These are phyloP conservation scores for Steinernema scapterisci DNA, from an alignment of 2,888 invertebrate species.

Conservation along the genomic window DNA sequence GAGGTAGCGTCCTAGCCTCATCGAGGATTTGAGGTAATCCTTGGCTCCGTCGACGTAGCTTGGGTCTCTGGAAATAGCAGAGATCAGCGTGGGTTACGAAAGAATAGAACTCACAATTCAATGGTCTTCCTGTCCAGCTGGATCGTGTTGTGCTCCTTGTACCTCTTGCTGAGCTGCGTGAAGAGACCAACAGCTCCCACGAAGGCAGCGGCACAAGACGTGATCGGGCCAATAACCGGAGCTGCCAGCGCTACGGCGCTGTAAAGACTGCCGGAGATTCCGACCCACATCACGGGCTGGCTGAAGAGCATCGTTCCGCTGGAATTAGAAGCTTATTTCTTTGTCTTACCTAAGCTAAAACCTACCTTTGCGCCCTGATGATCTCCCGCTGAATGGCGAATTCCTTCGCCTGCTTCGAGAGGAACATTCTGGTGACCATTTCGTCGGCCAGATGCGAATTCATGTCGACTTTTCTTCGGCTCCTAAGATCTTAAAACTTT, in stretches of 20 bases:
- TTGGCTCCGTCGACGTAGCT: not conserved
- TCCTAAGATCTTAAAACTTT: not conserved
- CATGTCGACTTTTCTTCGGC: slow-evolving; percentile 18
- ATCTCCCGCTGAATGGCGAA: slow-evolving; percentile 17
- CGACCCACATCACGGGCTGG: not conserved
- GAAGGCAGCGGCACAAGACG: not conserved
- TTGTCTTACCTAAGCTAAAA: not conserved
- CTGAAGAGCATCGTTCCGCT: slow-evolving; percentile 1
- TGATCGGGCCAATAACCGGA: not conserved
- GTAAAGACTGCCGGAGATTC: not conserved
- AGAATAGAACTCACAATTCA: not conserved
- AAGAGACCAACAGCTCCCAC: not conserved
- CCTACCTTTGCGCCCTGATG: not conserved
- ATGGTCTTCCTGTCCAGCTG: not conserved
- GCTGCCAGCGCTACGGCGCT: not conserved
- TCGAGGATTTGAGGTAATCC: slow-evolving; percentile 7
- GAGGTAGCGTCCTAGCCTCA: slow-evolving; percentile 10
- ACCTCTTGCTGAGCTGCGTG: not conserved
- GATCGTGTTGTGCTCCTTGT: not conserved
- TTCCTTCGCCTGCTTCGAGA: not conserved
- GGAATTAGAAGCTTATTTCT: not conserved
- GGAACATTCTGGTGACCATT: slow-evolving; percentile 16
- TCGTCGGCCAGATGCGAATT: slow-evolving; percentile 19
- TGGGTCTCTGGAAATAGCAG: not conserved
- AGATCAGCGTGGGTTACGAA: not conserved